Evolutionary conservation across 2,113 vertebrate genomes (phyloP).

Genomic region (Panurus biarmicus): DNA sequence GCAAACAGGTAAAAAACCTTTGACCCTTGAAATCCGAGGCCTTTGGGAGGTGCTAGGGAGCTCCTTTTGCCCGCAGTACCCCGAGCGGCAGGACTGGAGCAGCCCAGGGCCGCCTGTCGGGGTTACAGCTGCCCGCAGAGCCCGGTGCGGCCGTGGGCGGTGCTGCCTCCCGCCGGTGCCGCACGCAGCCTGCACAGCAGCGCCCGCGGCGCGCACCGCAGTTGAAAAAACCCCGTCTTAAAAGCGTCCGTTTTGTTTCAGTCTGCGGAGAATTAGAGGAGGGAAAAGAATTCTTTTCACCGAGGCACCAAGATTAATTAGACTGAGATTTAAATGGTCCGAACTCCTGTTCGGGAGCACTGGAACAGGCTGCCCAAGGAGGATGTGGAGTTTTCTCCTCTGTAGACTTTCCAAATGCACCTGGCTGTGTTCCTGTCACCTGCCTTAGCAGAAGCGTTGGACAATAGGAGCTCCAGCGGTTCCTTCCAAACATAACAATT

Average conservation of each 20-base stretch:
- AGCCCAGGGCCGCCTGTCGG: rapidly evolving
- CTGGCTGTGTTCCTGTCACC: neutral
- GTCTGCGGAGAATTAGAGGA: neutral
- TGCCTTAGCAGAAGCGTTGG: neutral
- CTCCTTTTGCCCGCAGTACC: neutral
- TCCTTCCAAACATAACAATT: neutral
- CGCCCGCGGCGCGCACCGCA: neutral
- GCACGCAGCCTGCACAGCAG: neutral
- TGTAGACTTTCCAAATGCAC: neutral
- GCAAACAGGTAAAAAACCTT: neutral
- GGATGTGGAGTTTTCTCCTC: neutral
- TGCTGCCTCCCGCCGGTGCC: conserved; percentile 29
- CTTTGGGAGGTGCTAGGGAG: neutral
- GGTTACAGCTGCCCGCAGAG: too few relatives aligned
- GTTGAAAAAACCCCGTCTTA: rapidly evolving
- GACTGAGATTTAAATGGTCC: neutral
- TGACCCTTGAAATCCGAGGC: neutral
- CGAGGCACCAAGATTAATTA: neutral
- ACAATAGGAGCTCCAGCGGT: neutral
- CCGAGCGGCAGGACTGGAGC: too few relatives aligned
- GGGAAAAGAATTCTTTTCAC: neutral
- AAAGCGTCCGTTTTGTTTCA: neutral
- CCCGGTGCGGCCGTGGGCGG: neutral
- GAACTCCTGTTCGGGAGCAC: neutral
- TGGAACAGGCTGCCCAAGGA: neutral